Evolutionary conservation across 2,113 vertebrate species (phyloP), one percentile per base, ranked within the genome.

Genomic region (Caranx melampygus): DNA sequence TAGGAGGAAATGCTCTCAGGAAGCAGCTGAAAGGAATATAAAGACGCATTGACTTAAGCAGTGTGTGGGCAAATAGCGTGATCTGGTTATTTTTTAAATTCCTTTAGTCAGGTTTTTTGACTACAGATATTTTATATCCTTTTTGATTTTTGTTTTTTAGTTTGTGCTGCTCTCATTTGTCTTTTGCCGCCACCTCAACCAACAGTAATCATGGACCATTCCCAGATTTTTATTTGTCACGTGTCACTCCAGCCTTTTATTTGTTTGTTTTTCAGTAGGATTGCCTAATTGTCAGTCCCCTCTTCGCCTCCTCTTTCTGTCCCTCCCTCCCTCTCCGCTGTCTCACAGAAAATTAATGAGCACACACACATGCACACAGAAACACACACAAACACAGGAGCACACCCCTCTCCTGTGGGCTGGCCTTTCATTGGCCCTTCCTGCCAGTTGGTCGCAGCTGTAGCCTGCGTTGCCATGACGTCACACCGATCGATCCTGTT

Each of bases 291-390:
- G 49, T 69, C 26, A 89, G 52, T 87, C 86, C 78, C 13, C 70
- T 63, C 68, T 69, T 58, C 26, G n/a, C 51, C 13, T 12, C 40
- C 49, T 7, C 80, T 54, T 21, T 51, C 47, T 59, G 31, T 59
- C 26, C 10, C 51, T 6, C 21, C n/a, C 54, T 3, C 7, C 21
- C 37, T 20, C 70, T 7, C 82, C 82, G 83, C 77, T 72, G 71
- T 75, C 72, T 87, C 86, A 72, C 14, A 85, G 67, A 40, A 82
- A 81, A 90, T 82, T 7, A 87, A 92, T 93, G 79, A n/a, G 66
- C 26, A 9, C 45, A 9, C 73, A 52, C 45, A 79, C 44, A 71
- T 69, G 61, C 16, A 40, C 35, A 63, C 26, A 26, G 26, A 26
- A 26, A 26, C 37, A 21, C n/a, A 57, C 66, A 72, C 42, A 78